A percentile compares a stretch with the other conserved stretches of the same genome.
phyloP scores from a whole-genome alignment of 2,888 invertebrate species.

The Ptychoptera albimana region DNA sequence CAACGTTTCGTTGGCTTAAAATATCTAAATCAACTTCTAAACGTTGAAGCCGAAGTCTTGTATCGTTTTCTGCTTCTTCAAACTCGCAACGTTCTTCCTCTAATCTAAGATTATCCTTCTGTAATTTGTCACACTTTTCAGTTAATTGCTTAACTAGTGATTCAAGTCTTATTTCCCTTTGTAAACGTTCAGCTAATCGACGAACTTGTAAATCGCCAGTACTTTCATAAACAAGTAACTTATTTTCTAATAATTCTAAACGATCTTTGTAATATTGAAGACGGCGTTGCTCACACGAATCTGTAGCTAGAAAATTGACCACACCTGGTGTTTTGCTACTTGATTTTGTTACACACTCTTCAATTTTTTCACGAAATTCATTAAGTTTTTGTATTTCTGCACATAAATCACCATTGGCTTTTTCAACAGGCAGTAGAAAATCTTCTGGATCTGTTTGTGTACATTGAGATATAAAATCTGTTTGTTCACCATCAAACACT shows the following conservation, averaged over 20 bases:
- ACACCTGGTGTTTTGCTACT: slow-evolving; percentile 10
- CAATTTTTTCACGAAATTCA: slow-evolving; percentile 44
- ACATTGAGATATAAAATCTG: slow-evolving; percentile 5
- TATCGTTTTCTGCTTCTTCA: slow-evolving; percentile 61
- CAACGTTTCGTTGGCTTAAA: slow-evolving; percentile 30
- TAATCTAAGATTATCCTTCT: slow-evolving; percentile 43
- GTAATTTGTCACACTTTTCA: slow-evolving; percentile 38
- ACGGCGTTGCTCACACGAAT: slow-evolving; percentile 35
- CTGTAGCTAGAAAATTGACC: slow-evolving; percentile 11
- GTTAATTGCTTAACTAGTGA: slow-evolving; percentile 31
- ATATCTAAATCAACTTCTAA: slow-evolving; percentile 47
- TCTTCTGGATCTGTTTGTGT: slow-evolving; percentile 44
- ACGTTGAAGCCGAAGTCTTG: slow-evolving; percentile 33
- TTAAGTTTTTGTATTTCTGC: slow-evolving; percentile 47
- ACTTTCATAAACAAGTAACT: slow-evolving; percentile 48
- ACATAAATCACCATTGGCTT: slow-evolving; percentile 37
- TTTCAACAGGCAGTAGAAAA: slow-evolving; percentile 23
- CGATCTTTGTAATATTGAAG: slow-evolving; percentile 50
- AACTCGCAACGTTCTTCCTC: slow-evolving; percentile 59
- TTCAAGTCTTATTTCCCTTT: slow-evolving; percentile 41
- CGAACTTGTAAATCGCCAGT: slow-evolving; percentile 44
- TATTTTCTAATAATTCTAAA: slow-evolving; percentile 44
- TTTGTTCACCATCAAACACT: slow-evolving; percentile 43
- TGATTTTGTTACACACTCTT: slow-evolving; percentile 32
- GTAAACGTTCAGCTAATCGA: slow-evolving; percentile 43